A percentile compares a stretch with the other conserved stretches of the same genome.
Conservation (phyloP, 2,797 vertebrate species). For the Anomalospiza imberbis region DNA sequence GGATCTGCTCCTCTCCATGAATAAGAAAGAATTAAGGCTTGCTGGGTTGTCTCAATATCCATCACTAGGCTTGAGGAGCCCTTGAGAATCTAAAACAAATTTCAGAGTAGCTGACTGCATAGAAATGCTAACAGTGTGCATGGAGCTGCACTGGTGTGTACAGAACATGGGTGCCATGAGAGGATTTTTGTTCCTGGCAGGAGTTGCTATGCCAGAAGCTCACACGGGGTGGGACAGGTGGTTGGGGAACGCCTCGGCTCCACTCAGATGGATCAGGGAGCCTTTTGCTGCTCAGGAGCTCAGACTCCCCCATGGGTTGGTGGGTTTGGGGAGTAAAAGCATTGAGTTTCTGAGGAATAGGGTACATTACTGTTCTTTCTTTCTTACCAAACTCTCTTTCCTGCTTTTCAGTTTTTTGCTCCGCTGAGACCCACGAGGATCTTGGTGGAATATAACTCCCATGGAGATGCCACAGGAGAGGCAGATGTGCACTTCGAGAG, state of each 20-base stretch:
- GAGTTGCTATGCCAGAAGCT: neutral
- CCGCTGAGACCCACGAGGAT: conserved; percentile 82
- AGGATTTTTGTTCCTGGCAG: neutral
- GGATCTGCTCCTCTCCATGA: accelerated
- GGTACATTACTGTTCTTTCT: neutral
- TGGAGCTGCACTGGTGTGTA: accelerated
- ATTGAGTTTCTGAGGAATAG: accelerated
- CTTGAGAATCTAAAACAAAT: too few species aligned
- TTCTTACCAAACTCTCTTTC: neutral
- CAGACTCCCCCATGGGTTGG: accelerated
- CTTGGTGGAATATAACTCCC: conserved; percentile 80
- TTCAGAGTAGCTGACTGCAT: neutral
- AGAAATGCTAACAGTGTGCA: accelerated
- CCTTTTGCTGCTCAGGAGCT: neutral
- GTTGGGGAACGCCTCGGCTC: neutral
- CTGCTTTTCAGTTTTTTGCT: conserved; percentile 82
- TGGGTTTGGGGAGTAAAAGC: neutral
- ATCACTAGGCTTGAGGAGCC: neutral
- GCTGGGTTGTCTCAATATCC: neutral
- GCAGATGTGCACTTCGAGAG: conserved; percentile 83
- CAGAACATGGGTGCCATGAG: accelerated
- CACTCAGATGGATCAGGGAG: neutral
- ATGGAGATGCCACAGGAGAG: conserved; percentile 80
- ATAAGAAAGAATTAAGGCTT: neutral
- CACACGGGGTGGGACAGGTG: accelerated